A percentile compares a stretch with the other conserved stretches of the same genome.
These are phyloP conservation scores for Patagioenas fasciata DNA, from an alignment of 2,113 vertebrate genomes.

Conservation along the genomic window DNA sequence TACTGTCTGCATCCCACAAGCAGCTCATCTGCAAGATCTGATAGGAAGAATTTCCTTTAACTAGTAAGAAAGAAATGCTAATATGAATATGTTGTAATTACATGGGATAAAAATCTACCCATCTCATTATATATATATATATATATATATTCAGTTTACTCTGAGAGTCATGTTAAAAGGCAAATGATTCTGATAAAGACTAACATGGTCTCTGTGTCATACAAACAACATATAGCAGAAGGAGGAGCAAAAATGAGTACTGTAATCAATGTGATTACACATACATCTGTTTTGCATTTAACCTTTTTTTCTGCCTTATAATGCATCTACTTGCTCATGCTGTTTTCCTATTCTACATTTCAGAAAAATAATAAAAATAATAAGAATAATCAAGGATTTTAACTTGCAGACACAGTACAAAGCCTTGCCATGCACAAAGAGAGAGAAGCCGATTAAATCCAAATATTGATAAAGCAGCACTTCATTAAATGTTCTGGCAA, in stretches of 20 bases:
- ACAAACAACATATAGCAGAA: background rate
- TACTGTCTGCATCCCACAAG: background rate
- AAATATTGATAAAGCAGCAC: background rate
- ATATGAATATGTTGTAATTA: background rate
- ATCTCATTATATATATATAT: background rate
- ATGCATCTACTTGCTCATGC: background rate
- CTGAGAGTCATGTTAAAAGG: background rate
- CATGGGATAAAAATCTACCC: background rate
- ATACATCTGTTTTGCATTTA: background rate
- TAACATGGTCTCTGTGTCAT: background rate
- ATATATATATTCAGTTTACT: background rate
- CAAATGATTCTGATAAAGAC: background rate
- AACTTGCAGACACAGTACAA: background rate
- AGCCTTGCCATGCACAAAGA: background rate
- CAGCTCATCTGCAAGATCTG: background rate
- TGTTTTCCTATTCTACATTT: background rate
- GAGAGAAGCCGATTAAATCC: background rate
- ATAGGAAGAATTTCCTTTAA: conserved; percentile 1
- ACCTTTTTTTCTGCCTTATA: background rate
- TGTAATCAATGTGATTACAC: background rate
- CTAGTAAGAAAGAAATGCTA: background rate
- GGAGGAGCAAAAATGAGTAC: background rate
- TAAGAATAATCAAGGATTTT: background rate
- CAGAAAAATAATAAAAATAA: background rate
- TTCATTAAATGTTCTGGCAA: background rate